phyloP scores from a whole-genome alignment of 2,113 vertebrate genomes.

The Australoheros scitulus region DNA sequence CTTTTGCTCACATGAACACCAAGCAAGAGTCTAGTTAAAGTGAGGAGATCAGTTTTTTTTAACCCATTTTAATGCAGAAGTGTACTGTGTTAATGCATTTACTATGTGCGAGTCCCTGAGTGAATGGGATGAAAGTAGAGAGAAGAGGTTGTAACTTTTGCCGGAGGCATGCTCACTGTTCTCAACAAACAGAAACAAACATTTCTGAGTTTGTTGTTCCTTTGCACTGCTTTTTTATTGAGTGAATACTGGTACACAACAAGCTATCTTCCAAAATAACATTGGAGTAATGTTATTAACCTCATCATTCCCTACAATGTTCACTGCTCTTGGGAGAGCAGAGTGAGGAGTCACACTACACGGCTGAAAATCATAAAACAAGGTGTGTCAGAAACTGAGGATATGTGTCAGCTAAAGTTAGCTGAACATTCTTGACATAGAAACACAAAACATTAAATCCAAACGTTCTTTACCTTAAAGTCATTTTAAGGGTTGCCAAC shows the following conservation, averaged over 20 bases:
- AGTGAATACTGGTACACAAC: constrained; percentile 60
- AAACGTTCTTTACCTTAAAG: constrained; percentile 43
- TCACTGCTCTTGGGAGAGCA: constrained; percentile 26
- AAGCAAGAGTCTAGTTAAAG: constrained; percentile 26
- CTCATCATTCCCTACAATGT: constrained; percentile 50
- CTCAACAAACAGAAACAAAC: constrained; percentile 56
- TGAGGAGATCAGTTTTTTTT: constrained; percentile 35
- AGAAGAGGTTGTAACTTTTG: constrained; percentile 30
- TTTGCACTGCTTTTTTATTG: constrained; percentile 70
- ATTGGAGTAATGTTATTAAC: constrained; percentile 60
- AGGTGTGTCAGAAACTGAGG: constrained; percentile 27
- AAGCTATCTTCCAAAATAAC: constrained; percentile 73
- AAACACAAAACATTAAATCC: constrained; percentile 7
- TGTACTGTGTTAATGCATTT: constrained; percentile 32
- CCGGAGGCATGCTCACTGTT: constrained; percentile 61
- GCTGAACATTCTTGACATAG: constrained; percentile 21
- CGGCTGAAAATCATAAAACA: constrained; percentile 42
- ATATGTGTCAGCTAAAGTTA: constrained; percentile 10
- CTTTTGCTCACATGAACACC: constrained; percentile 42
- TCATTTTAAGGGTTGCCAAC: constrained; percentile 61
- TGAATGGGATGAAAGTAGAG: constrained; percentile 42
- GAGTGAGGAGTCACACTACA: constrained; percentile 36
- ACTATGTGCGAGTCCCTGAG: constrained; percentile 26
- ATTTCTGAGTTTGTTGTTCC: constrained; percentile 65
- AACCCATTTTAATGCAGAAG: constrained; percentile 17